Percentiles rank a stretch among this genome's conserved stretches.
phyloP scores from a whole-genome alignment of 2,113 vertebrate species.

The Lynx canadensis region DNA sequence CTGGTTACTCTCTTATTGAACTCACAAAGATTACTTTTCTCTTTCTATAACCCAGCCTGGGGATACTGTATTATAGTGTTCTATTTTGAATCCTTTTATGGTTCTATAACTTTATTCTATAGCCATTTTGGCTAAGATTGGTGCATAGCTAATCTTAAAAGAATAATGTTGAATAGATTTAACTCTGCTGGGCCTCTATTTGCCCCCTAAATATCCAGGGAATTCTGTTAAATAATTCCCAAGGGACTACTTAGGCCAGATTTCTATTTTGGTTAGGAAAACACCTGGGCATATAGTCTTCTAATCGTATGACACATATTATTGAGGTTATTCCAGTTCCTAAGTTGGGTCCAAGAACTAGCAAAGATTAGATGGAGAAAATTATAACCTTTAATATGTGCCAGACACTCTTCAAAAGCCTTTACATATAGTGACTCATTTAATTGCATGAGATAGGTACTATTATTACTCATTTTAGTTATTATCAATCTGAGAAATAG shows the following conservation, averaged over 20 bases:
- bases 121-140: neutral
- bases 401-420: neutral
- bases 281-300: neutral
- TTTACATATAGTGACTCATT: neutral
- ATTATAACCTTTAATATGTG: neutral
- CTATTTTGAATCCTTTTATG: neutral
- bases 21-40: neutral
- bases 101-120: neutral
- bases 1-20: neutral
- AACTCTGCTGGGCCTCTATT: neutral
- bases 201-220: neutral
- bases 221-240: neutral
- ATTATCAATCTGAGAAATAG: neutral
- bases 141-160: neutral
- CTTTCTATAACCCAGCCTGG: neutral
- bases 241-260: neutral
- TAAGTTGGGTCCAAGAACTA: neutral
- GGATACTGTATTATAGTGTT: neutral
- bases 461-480: neutral
- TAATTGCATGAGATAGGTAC: neutral
- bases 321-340: neutral
- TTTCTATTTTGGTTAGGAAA: neutral
- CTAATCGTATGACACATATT: neutral
- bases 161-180: neutral
- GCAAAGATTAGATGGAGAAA: neutral